Conservation (phyloP, 2,888 invertebrate species). For the Andricus curvator region DNA sequence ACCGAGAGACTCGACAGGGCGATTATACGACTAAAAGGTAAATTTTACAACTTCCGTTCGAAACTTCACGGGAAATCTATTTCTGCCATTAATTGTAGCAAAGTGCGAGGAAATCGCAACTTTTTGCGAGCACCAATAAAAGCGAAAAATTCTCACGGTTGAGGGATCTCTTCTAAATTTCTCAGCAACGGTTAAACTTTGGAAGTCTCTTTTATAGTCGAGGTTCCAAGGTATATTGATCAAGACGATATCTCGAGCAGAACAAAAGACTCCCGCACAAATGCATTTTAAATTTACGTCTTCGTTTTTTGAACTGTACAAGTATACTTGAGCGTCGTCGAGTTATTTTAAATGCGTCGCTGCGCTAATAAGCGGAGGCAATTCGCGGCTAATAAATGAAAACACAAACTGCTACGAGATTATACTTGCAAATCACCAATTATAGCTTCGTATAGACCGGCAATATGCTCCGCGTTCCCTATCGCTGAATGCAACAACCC, state of each 20-base stretch:
- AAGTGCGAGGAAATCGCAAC: slow-evolving; percentile 11
- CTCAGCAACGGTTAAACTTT: neutral
- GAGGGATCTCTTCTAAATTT: neutral
- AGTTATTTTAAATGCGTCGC: slow-evolving; percentile 63
- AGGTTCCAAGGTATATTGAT: neutral
- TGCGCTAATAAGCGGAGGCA: slow-evolving; percentile 67
- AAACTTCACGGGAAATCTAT: slow-evolving; percentile 14
- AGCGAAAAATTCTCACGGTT: slow-evolving; percentile 5
- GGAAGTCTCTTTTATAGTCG: neutral
- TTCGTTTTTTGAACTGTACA: neutral
- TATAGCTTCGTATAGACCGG: slow-evolving; percentile 55
- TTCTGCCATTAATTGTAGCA: neutral
- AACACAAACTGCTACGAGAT: slow-evolving; percentile 64
- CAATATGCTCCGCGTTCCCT: slow-evolving; percentile 33
- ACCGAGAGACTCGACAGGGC: slow-evolving; percentile 6
- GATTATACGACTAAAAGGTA: slow-evolving; percentile 17
- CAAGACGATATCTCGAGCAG: neutral
- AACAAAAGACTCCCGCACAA: slow-evolving; percentile 9
- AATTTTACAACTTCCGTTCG: slow-evolving; percentile 39
- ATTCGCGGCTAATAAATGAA: slow-evolving; percentile 73
- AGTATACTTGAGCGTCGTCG: slow-evolving; percentile 33
- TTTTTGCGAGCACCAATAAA: neutral
- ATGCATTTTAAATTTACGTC: neutral
- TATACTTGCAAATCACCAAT: slow-evolving; percentile 75
- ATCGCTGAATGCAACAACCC: slow-evolving; percentile 34